Evolutionary conservation across 1,140 invertebrate species (phyloP).

Genomic region (Drepana arcuata): DNA sequence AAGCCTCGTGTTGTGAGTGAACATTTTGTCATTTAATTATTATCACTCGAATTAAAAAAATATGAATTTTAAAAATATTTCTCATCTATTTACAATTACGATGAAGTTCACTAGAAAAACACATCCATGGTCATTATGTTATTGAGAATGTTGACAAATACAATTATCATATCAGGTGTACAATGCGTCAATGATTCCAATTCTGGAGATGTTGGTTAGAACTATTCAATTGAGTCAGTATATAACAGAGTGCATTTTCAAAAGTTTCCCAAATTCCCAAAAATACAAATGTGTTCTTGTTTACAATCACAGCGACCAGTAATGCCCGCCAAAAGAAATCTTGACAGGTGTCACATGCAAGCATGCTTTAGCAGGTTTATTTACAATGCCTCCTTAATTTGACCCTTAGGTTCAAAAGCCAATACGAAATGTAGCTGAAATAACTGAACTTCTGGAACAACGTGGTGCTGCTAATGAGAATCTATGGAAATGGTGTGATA

Average conservation of each 20-base stretch:
- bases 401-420: constrained; percentile 23
- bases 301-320: neutral
- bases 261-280: neutral
- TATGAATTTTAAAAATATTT: too few species aligned
- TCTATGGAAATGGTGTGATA: constrained; percentile 45
- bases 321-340: neutral
- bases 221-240: too few species aligned
- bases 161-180: too few species aligned
- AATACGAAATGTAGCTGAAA: constrained; percentile 31
- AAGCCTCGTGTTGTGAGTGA: constrained; percentile 17
- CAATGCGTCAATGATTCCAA: too few species aligned
- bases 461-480: constrained; percentile 45
- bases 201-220: too few species aligned
- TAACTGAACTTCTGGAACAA: constrained; percentile 27
- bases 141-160: neutral
- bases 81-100: too few species aligned
- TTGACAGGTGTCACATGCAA: neutral
- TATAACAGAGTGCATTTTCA: too few species aligned
- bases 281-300: neutral
- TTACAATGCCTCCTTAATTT: too few species aligned
- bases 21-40: neutral
- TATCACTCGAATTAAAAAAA: neutral
- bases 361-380: too few species aligned
- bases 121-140: neutral
- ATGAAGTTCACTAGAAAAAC: too few species aligned